These are phyloP conservation scores for Styela plicata DNA, from an alignment of 23 tunicate species.

Conservation along the genomic window DNA sequence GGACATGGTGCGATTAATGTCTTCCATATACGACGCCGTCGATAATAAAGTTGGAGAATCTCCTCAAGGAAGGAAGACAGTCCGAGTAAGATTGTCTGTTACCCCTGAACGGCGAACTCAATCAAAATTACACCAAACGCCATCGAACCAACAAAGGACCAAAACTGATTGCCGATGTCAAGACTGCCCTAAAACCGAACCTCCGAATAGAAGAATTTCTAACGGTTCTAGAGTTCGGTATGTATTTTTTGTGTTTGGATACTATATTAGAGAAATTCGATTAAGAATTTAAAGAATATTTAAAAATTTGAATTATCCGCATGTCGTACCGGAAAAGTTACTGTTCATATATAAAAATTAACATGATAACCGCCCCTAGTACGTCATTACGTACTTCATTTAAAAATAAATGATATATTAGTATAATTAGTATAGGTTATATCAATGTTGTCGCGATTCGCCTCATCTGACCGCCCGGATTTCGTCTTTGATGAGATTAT, in stretches of 20 bases:
- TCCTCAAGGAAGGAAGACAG: slow-evolving; percentile 29
- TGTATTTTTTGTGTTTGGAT: not conserved
- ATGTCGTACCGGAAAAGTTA: too few relatives aligned
- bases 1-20: slow-evolving; percentile 47
- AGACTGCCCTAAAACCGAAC: slow-evolving; percentile 13
- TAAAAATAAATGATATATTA: too few relatives aligned
- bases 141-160: not conserved
- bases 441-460: not conserved
- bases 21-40: slow-evolving; percentile 52
- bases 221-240: not conserved
- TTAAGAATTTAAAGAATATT: too few relatives aligned
- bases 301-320: too few relatives aligned
- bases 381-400: too few relatives aligned
- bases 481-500: not conserved
- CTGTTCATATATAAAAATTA: too few relatives aligned
- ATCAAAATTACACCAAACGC: not conserved
- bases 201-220: not conserved
- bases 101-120: slow-evolving; percentile 27
- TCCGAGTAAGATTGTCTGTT: slow-evolving; percentile 59
- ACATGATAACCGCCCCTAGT: too few relatives aligned
- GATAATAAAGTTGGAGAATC: slow-evolving; percentile 19
- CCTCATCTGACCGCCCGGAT: not conserved
- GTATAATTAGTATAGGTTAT: too few relatives aligned
- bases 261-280: too few relatives aligned
- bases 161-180: slow-evolving; percentile 19